Percentiles rank a stretch among this genome's conserved stretches.
phyloP scores from a whole-genome alignment of 2,113 vertebrate species.

The Thunnus maccoyii region DNA sequence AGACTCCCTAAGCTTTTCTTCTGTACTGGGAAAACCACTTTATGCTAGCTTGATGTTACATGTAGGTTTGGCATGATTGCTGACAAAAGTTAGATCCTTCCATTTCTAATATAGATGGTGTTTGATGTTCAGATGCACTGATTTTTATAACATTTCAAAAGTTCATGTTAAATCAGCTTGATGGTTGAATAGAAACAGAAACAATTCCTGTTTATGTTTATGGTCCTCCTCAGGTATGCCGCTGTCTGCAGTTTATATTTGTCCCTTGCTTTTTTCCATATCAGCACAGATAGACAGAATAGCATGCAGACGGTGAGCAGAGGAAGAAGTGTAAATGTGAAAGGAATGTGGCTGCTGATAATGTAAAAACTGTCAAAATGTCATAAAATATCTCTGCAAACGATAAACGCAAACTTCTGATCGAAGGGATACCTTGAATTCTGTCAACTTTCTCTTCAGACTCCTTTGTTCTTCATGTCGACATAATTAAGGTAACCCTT shows the following conservation, averaged over 20 bases:
- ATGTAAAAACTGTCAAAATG: not conserved
- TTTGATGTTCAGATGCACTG: not conserved
- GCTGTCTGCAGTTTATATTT: not conserved
- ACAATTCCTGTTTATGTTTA: not conserved
- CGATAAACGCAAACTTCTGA: no score
- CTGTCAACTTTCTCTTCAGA: no score
- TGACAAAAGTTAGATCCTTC: not conserved
- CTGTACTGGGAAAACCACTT: slow-evolving; percentile 5
- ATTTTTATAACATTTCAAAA: slow-evolving; percentile 4
- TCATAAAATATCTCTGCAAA: not conserved
- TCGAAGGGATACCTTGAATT: no score
- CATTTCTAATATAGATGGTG: not conserved
- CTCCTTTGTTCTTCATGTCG: no score
- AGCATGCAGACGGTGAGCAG: not conserved
- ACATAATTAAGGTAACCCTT: no score
- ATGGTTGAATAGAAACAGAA: not conserved
- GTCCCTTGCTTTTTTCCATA: not conserved
- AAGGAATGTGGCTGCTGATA: no score
- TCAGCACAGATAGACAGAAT: not conserved
- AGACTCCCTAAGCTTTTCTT: not conserved
- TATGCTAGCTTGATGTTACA: not conserved
- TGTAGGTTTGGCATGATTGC: not conserved
- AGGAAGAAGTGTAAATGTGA: not conserved
- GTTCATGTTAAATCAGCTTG: not conserved
- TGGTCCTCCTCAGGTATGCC: not conserved